Evolutionary conservation across 2,888 invertebrate species (phyloP), one percentile per base, ranked within the genome.

Genomic region (Tanypteryx hageni): DNA sequence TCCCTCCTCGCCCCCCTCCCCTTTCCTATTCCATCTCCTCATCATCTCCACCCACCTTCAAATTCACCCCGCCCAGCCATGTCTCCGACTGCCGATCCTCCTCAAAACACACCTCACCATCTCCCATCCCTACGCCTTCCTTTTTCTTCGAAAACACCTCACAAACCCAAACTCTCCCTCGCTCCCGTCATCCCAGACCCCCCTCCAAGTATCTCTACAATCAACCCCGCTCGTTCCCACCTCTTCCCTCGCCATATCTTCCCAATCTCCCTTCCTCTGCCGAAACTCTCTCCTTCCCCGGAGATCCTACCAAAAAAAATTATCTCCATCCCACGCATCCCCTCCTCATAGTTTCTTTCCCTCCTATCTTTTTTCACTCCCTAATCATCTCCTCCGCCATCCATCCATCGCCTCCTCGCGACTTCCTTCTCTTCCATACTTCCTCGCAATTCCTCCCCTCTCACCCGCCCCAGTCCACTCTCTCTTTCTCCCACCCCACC

Each of bases 321-420:
- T 31, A 27, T 44, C 81, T 5, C 82, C 16, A 82, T 14, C 82
- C 31, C 82, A 3, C 44, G 31, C 31, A n/a, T n/a, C 31, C 82
- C 44, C 14, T 5, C 18, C 31, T 11, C 83, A 83, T 56, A 56
- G 11, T 18, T 83, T 57, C 31, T 56, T 18, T n/a, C 64, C n/a
- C 64, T 44, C 44, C 18, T 57, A 83, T 11, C 83, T 57, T 57
- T n/a, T 18, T 18, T 57, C 27, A 5, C 64, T 31, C 27, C 31
- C n/a, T 44, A 31, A 31, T 31, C 31, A 82, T 31, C 59, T 9
- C 82, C 27, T 27, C 14, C 27, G 3, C 61, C 68, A n/a, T 89
- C 89, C 44, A 89, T 64, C 64, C 44, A 61, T 85, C 61, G 58
- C 86, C 84, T 44, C 22, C 10, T 84, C 84, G 57, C 84, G 18